Evolutionary conservation across 2,113 vertebrate genomes (phyloP).

Genomic region (Neodontobutis hainanensis): DNA sequence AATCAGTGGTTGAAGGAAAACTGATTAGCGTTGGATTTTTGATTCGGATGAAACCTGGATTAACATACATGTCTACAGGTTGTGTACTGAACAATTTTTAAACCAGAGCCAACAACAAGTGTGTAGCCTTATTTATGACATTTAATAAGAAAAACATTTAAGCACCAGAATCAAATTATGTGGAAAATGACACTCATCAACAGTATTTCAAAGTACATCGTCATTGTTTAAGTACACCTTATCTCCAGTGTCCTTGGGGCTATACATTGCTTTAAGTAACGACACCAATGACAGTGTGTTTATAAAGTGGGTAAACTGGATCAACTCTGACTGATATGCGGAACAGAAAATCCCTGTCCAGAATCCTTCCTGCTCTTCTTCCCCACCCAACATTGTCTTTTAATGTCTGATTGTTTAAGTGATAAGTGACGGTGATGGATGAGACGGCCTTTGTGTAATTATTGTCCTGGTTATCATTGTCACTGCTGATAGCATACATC

Average conservation of each 20-base stretch:
- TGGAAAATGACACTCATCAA: slow-evolving; percentile 5
- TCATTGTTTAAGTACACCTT: not conserved
- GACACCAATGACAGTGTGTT: slow-evolving; percentile 9
- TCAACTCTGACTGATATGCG: slow-evolving; percentile 20
- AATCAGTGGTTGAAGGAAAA: no score
- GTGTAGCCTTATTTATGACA: not conserved
- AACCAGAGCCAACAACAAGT: not conserved
- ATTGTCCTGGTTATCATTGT: slow-evolving; percentile 80
- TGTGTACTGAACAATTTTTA: not conserved
- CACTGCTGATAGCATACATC: slow-evolving; percentile 76
- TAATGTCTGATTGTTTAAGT: slow-evolving; percentile 71
- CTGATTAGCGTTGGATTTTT: no score
- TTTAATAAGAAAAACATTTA: not conserved
- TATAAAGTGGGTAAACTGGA: slow-evolving; percentile 34
- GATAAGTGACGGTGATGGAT: slow-evolving; percentile 81
- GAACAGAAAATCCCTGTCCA: slow-evolving; percentile 36
- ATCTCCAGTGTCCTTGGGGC: not conserved
- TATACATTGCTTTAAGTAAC: slow-evolving; percentile 16
- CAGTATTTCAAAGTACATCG: not conserved
- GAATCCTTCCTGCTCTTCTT: slow-evolving; percentile 43
- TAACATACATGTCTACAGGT: no score
- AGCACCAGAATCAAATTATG: not conserved
- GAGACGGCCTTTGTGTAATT: slow-evolving; percentile 77
- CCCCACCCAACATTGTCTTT: slow-evolving; percentile 44
- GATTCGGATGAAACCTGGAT: no score